Evolutionary conservation across 2,797 vertebrate genomes (phyloP).

Genomic region (Babyrousa celebensis): DNA sequence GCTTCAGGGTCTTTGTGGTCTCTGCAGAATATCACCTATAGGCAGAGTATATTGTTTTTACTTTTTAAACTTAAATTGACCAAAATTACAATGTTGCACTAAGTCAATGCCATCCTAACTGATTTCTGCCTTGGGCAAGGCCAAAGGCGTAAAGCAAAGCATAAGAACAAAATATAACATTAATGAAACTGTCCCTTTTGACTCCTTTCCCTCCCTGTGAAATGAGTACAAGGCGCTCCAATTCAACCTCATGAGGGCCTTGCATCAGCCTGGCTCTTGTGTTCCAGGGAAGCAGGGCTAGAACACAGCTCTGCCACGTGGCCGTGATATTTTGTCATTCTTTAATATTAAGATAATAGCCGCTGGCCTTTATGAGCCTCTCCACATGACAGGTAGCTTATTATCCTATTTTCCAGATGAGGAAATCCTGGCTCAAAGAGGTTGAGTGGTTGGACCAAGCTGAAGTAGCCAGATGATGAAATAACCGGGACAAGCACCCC

Average conservation of each 20-base stretch:
- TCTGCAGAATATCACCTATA: not conserved
- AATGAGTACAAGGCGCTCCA: not conserved
- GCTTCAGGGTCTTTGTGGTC: not conserved
- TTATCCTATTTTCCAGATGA: not conserved
- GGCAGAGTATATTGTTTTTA: not conserved
- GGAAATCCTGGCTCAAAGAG: not conserved
- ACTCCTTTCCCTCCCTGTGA: not conserved
- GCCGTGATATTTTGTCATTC: not conserved
- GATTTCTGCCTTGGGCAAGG: not conserved
- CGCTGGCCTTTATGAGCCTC: not conserved
- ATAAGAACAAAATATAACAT: constrained; percentile 1
- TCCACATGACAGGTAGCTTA: not conserved
- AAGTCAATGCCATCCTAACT: not conserved
- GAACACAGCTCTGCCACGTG: not conserved
- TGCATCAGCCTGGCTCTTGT: too few relatives aligned
- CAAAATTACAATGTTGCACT: not conserved
- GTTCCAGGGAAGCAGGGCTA: not conserved
- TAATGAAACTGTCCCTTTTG: not conserved
- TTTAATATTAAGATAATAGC: not conserved
- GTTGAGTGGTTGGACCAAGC: not conserved
- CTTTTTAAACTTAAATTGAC: constrained; percentile 4
- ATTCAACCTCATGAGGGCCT: too few relatives aligned
- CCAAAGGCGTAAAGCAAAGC: constrained; percentile 27
- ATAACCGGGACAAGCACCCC: not conserved
- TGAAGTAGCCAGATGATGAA: not conserved